A percentile compares a stretch with the other conserved stretches of the same genome.
Evolutionary conservation across 2,888 invertebrate species (phyloP).

Genomic region (Aricia artaxerxes): DNA sequence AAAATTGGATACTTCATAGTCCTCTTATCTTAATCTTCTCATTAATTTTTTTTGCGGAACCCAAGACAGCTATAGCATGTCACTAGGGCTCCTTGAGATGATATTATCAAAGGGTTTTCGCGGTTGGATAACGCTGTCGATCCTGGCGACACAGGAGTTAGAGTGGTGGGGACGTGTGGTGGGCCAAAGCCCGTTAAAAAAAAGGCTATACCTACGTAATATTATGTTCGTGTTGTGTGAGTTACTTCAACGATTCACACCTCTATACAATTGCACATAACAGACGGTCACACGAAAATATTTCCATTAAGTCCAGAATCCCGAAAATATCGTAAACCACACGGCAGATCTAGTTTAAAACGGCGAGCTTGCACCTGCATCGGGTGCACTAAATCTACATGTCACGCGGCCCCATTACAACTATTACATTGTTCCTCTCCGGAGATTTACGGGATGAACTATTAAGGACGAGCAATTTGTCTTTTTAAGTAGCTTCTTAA

Average conservation of each 20-base stretch:
- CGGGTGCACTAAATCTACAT: constrained; percentile 4
- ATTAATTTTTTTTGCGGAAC: no score
- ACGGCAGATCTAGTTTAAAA: constrained; percentile 15
- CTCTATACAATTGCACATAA: background rate
- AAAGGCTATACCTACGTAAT: no score
- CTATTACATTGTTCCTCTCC: constrained; percentile 15
- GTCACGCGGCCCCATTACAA: background rate
- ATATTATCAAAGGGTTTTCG: no score
- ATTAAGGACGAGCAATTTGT: constrained; percentile 8
- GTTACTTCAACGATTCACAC: background rate
- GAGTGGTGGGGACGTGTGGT: no score
- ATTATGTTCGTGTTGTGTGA: background rate
- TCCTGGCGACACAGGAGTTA: no score
- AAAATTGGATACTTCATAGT: no score
- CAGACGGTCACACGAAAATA: background rate
- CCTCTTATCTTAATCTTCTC: no score
- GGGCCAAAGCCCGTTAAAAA: no score
- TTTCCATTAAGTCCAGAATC: constrained; percentile 8
- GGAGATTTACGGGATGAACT: constrained; percentile 7
- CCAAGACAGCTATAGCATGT: no score
- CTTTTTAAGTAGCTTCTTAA: background rate
- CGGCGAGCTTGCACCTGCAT: constrained; percentile 25
- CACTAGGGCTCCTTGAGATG: no score
- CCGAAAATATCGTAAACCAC: constrained; percentile 8
- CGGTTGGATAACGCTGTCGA: no score